These are phyloP conservation scores for Chirona hameri DNA, from an alignment of 2,888 invertebrate species.

Conservation along the genomic window DNA sequence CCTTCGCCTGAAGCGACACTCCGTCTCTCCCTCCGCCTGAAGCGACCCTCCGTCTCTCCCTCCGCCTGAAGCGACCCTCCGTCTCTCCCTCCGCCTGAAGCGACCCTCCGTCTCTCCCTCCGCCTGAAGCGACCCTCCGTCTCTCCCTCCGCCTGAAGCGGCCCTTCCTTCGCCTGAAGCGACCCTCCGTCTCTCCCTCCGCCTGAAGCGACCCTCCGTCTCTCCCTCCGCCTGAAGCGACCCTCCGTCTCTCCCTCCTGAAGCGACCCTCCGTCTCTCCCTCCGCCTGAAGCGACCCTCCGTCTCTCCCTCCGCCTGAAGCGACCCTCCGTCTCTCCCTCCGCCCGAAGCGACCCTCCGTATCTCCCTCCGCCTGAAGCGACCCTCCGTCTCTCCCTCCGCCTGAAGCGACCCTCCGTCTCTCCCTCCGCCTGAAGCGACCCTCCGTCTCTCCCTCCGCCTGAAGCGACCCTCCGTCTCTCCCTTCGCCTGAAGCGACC, in stretches of 20 bases:
- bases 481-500: neutral
- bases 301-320: neutral
- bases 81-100: neutral
- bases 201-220: no score
- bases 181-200: neutral
- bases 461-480: no score
- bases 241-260: neutral
- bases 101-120: no score
- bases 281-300: neutral
- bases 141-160: neutral
- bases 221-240: neutral
- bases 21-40: neutral
- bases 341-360: no score
- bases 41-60: no score
- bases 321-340: neutral
- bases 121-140: no score
- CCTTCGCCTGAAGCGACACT: neutral
- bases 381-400: neutral
- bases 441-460: neutral
- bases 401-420: no score
- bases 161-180: neutral
- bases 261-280: no score
- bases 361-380: neutral
- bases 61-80: no score
- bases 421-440: neutral